phyloP scores from a whole-genome alignment of 1,140 invertebrate genomes.

The Heliothis subflexa region DNA sequence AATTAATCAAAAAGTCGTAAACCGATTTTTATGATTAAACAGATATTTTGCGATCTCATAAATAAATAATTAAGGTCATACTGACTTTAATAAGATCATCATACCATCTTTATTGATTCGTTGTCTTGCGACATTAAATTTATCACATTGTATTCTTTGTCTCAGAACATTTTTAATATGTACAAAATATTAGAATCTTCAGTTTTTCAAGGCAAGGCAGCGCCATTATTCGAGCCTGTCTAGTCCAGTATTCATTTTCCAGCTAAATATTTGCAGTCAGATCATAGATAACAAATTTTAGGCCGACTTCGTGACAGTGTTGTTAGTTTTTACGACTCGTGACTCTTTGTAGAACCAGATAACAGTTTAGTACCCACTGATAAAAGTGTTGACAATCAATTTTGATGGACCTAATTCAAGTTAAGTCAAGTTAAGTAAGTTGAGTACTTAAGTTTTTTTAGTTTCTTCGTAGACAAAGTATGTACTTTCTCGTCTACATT shows the following conservation, averaged over 20 bases:
- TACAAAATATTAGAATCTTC: too few species aligned
- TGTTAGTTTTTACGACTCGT: neutral
- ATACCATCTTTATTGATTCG: too few species aligned
- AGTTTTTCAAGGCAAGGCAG: neutral
- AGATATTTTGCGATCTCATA: conserved; percentile 1
- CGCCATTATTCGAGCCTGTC: neutral
- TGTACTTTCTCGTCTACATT: too few species aligned
- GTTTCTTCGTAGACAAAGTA: too few species aligned
- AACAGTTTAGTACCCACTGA: neutral
- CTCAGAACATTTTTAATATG: too few species aligned
- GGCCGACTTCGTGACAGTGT: neutral
- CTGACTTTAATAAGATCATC: too few species aligned
- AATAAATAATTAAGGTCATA: neutral
- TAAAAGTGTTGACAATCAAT: neutral
- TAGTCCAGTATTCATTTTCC: neutral
- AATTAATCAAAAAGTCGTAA: too few species aligned
- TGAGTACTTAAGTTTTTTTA: too few species aligned
- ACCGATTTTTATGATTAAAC: neutral
- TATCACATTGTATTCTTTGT: too few species aligned
- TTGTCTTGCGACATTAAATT: too few species aligned
- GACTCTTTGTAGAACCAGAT: neutral
- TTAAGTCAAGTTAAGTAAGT: neutral
- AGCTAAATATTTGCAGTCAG: neutral
- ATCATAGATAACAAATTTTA: neutral
- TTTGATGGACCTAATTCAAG: neutral